Conservation (phyloP, 2,888 invertebrate species). For the Hemistola chrysoprasaria region DNA sequence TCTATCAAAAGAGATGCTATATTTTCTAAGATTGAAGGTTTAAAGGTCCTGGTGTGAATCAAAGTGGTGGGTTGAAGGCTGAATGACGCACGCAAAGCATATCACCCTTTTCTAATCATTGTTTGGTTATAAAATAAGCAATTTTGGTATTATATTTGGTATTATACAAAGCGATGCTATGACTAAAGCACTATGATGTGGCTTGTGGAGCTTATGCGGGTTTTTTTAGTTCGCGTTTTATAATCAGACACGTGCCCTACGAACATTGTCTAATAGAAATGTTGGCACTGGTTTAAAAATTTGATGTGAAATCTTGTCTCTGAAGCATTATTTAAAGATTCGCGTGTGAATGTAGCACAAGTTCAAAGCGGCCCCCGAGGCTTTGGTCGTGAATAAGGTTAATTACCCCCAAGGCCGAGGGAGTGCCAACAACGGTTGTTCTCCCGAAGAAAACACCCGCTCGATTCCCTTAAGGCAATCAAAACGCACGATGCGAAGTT, state of each 20-base stretch:
- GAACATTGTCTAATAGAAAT: slow-evolving; percentile 56
- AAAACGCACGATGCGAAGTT: slow-evolving; percentile 38
- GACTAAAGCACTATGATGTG: too few species aligned
- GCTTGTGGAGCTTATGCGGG: neutral
- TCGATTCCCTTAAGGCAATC: slow-evolving; percentile 38
- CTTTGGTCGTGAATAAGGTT: slow-evolving; percentile 66
- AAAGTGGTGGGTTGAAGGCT: too few species aligned
- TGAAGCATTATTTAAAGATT: slow-evolving; percentile 67
- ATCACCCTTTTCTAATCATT: too few species aligned
- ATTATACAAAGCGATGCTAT: too few species aligned
- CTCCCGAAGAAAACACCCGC: slow-evolving; percentile 29
- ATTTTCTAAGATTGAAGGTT: too few species aligned
- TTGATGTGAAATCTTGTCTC: slow-evolving; percentile 49
- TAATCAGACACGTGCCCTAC: slow-evolving; percentile 54
- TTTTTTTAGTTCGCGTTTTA: slow-evolving; percentile 20
- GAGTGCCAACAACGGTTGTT: slow-evolving; percentile 42
- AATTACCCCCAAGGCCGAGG: slow-evolving; percentile 73
- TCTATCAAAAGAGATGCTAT: too few species aligned
- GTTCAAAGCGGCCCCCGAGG: slow-evolving; percentile 64
- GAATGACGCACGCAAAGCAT: too few species aligned
- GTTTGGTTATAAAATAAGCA: too few species aligned
- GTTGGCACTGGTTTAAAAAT: slow-evolving; percentile 59
- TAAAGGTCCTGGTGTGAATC: too few species aligned
- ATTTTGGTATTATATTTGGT: too few species aligned
- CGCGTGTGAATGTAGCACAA: slow-evolving; percentile 69